phyloP scores from a whole-genome alignment of 2,888 invertebrate genomes.

The Buathra laborator region DNA sequence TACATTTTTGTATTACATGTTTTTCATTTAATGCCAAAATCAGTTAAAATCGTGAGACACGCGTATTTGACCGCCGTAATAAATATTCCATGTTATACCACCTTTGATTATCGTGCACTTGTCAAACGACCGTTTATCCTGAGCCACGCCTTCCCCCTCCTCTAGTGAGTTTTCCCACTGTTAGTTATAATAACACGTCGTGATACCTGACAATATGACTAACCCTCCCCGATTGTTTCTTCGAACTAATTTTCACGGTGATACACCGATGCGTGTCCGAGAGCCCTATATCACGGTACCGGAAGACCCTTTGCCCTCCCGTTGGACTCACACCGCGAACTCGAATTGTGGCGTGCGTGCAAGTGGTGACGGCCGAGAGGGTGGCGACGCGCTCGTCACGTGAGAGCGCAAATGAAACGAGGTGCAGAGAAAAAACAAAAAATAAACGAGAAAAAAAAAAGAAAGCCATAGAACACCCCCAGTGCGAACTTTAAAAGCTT shows the following conservation, averaged over 20 bases:
- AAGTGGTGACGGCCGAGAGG: constrained; percentile 27
- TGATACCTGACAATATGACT: constrained; percentile 32
- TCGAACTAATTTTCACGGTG: constrained; percentile 48
- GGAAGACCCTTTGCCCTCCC: neutral
- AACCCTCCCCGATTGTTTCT: constrained; percentile 47
- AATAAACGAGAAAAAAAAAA: constrained; percentile 26
- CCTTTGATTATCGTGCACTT: neutral
- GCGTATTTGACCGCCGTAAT: neutral
- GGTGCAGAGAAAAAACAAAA: constrained; percentile 45
- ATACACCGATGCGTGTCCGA: constrained; percentile 38
- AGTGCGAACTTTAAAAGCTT: constrained; percentile 68
- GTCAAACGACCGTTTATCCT: neutral
- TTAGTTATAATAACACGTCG: constrained; percentile 6
- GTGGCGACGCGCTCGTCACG: constrained; percentile 43
- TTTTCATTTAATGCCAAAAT: too few relatives aligned
- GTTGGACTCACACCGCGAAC: constrained; percentile 29
- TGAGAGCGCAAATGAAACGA: constrained; percentile 42
- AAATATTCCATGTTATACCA: neutral
- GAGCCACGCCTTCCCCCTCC: neutral
- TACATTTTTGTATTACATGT: too few relatives aligned
- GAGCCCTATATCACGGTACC: constrained; percentile 25
- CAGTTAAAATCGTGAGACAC: too few relatives aligned
- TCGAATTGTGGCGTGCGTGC: constrained; percentile 56
- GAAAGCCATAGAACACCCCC: constrained; percentile 25
- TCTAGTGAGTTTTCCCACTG: neutral